A percentile compares a stretch with the other conserved stretches of the same genome.
phyloP scores from a whole-genome alignment of 1,140 invertebrate genomes.

The Hypothenemus hampei region DNA sequence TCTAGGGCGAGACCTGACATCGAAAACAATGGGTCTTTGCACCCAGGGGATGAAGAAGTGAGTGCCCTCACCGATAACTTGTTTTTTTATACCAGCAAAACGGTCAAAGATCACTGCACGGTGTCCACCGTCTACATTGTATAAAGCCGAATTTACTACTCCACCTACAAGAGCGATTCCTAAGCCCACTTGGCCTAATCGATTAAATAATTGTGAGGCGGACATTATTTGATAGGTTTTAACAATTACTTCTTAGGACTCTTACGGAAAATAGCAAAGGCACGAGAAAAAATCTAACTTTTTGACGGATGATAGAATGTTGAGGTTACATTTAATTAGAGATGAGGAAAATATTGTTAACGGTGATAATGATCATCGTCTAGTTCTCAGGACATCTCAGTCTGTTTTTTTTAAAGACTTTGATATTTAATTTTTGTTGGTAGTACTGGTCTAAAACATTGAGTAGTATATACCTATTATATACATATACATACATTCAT shows the following conservation, averaged over 20 bases:
- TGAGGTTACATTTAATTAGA: too few species aligned
- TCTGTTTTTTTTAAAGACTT: too few species aligned
- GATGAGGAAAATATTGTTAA: too few species aligned
- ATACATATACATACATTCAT: too few species aligned
- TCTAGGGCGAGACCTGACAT: slow-evolving; percentile 92
- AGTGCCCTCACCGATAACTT: slow-evolving; percentile 95
- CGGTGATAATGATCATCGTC: too few species aligned
- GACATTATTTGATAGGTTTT: slow-evolving; percentile 33
- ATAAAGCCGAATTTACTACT: slow-evolving; percentile 95
- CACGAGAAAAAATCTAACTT: too few species aligned
- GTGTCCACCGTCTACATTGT: slow-evolving; percentile 99
- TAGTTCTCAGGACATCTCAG: too few species aligned
- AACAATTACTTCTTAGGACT: background rate
- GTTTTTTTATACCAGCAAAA: slow-evolving; percentile 90
- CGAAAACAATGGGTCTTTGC: slow-evolving; percentile 95
- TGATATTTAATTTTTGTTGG: too few species aligned
- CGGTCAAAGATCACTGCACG: slow-evolving; percentile 99
- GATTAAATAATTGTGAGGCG: slow-evolving; percentile 83
- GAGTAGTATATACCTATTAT: too few species aligned
- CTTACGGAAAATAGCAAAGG: background rate
- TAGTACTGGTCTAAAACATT: too few species aligned
- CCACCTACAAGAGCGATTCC: slow-evolving; percentile 87
- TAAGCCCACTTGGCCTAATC: slow-evolving; percentile 86
- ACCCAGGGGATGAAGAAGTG: slow-evolving; percentile 99
- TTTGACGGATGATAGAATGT: too few species aligned